phyloP scores from a whole-genome alignment of 2,113 vertebrate genomes.

The Arizona elegans region DNA sequence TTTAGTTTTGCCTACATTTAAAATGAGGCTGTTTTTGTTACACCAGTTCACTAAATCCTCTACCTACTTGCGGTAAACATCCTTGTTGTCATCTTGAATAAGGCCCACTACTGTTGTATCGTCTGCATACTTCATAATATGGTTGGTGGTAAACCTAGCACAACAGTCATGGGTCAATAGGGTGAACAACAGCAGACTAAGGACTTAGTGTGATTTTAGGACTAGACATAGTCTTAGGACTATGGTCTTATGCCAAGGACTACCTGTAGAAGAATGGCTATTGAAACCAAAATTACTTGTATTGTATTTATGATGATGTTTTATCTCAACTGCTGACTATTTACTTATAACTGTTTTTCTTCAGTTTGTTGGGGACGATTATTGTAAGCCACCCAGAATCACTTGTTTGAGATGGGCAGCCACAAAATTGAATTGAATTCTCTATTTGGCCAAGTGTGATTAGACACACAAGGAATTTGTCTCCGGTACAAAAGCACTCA shows the following conservation, averaged over 20 bases:
- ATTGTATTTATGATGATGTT: neutral
- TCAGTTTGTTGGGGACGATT: neutral
- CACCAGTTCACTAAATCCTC: too few relatives aligned
- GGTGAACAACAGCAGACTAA: too few relatives aligned
- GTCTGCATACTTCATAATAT: too few relatives aligned
- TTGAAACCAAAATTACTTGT: neutral
- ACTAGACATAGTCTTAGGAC: too few relatives aligned
- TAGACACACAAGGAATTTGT: neutral
- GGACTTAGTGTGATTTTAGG: too few relatives aligned
- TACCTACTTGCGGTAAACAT: too few relatives aligned
- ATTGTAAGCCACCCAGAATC: neutral
- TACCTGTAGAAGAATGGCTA: neutral
- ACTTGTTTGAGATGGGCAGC: neutral
- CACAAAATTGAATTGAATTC: neutral
- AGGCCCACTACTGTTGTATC: too few relatives aligned
- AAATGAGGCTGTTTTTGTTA: too few relatives aligned
- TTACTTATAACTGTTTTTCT: neutral
- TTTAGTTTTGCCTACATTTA: too few relatives aligned
- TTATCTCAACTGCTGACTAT: neutral
- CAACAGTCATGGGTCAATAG: too few relatives aligned
- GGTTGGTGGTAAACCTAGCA: too few relatives aligned
- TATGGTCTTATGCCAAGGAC: neutral
- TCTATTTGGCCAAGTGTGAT: neutral
- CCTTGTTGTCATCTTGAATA: too few relatives aligned
- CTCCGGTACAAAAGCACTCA: neutral